These are phyloP conservation scores for Leptinotarsa tumamoca DNA, from an alignment of 2,888 invertebrate species.

Conservation along the genomic window DNA sequence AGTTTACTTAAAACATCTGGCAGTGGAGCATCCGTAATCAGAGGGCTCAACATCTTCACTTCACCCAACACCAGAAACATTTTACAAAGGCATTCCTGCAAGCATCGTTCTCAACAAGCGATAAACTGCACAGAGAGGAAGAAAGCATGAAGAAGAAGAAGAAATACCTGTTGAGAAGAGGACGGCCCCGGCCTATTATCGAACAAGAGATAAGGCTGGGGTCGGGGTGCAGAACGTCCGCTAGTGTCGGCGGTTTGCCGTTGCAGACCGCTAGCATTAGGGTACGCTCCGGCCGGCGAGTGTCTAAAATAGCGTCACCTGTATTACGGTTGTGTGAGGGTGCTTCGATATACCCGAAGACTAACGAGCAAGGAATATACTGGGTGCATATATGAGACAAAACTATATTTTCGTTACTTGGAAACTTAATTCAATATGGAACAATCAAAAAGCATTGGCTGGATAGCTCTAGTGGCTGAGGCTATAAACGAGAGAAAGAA, in stretches of 20 bases:
- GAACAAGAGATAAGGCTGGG: conserved; percentile 59
- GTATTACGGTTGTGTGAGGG: background rate
- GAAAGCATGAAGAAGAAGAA: conserved; percentile 25
- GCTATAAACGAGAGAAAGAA: too few species aligned
- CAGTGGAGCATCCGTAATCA: too few species aligned
- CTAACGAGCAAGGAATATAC: background rate
- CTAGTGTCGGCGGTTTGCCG: conserved; percentile 61
- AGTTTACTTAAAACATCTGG: too few species aligned
- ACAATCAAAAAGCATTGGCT: too few species aligned
- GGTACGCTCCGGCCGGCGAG: conserved; percentile 61
- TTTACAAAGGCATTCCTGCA: conserved; percentile 38
- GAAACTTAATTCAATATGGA: too few species aligned
- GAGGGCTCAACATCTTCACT: background rate
- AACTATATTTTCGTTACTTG: too few species aligned
- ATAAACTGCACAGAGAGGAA: conserved; percentile 15
- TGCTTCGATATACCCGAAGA: background rate
- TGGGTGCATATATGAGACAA: background rate
- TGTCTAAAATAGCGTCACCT: conserved; percentile 59
- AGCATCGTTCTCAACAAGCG: conserved; percentile 33
- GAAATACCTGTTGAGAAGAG: conserved; percentile 59
- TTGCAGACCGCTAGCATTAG: conserved; percentile 60
- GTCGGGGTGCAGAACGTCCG: conserved; percentile 61
- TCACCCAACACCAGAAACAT: background rate
- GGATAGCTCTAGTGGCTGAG: too few species aligned
- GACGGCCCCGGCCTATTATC: conserved; percentile 60